Conservation (phyloP, 2,113 vertebrate genomes). For the Syngnathus scovelli region DNA sequence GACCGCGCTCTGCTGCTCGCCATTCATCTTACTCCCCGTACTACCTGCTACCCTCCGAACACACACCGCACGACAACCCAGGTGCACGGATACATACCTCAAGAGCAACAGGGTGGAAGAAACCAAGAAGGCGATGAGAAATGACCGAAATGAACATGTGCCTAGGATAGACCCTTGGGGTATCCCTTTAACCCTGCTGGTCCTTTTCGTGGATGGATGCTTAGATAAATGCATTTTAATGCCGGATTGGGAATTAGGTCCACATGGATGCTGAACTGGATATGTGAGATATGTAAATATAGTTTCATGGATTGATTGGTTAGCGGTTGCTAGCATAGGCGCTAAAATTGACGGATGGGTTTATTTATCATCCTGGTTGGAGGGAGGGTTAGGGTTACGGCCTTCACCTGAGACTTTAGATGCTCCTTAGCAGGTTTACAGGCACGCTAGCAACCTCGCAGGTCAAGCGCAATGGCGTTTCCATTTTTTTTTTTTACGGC, state of each 20-base stretch:
- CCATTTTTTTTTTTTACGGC: constrained; percentile 34
- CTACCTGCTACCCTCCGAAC: constrained; percentile 65
- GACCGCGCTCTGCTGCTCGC: constrained; percentile 51
- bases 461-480: constrained; percentile 43
- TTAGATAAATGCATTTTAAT: not conserved
- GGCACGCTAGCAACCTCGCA: constrained; percentile 27
- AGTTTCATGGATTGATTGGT: not conserved
- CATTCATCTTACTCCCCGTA: constrained; percentile 60
- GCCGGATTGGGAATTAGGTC: not conserved
- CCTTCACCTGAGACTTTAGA: constrained; percentile 16
- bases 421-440: constrained; percentile 21
- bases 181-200: constrained; percentile 29
- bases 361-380: not conserved
- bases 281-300: not conserved
- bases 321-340: not conserved
- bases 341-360: constrained; percentile 3
- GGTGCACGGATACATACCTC: constrained; percentile 29
- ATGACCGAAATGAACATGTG: constrained; percentile 25
- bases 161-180: constrained; percentile 14
- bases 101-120: constrained; percentile 23
- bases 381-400: constrained; percentile 2
- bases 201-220: not conserved
- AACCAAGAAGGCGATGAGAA: constrained; percentile 33
- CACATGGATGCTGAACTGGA: not conserved
- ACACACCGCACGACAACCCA: constrained; percentile 19